phyloP scores from a whole-genome alignment of 2,888 invertebrate species.

The Sinodicranocentrus sp. region DNA sequence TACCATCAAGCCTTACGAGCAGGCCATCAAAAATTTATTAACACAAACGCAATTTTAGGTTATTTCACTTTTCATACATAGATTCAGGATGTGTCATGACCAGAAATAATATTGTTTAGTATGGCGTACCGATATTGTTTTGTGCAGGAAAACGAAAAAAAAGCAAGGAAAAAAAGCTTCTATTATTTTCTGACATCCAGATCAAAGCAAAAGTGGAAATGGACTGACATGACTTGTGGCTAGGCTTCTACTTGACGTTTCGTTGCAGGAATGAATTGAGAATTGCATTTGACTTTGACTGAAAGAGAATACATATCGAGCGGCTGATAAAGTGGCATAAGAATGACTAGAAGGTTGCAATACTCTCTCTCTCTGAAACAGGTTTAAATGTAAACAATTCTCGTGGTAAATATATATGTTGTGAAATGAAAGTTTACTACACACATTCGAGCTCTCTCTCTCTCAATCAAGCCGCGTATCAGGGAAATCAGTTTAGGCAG shows the following conservation, averaged over 20 bases:
- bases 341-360: neutral
- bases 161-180: conserved; percentile 6
- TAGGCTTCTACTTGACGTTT: neutral
- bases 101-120: conserved; percentile 15
- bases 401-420: too few species aligned
- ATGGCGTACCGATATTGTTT: neutral
- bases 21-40: conserved; percentile 35
- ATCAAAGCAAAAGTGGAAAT: neutral
- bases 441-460: too few species aligned
- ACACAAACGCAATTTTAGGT: conserved; percentile 19
- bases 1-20: too few species aligned
- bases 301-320: too few species aligned
- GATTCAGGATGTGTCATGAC: conserved; percentile 16
- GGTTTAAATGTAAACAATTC: too few species aligned
- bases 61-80: conserved; percentile 23
- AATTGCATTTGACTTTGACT: too few species aligned
- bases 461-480: too few species aligned
- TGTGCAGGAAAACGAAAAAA: neutral
- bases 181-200: conserved; percentile 22
- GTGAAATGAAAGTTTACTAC: too few species aligned
- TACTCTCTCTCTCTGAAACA: too few species aligned
- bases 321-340: too few species aligned
- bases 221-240: conserved; percentile 36
- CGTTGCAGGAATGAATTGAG: neutral
- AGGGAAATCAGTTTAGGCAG: too few species aligned